Conservation (phyloP, 2,797 vertebrate genomes). For the Scyliorhinus canicula region DNA sequence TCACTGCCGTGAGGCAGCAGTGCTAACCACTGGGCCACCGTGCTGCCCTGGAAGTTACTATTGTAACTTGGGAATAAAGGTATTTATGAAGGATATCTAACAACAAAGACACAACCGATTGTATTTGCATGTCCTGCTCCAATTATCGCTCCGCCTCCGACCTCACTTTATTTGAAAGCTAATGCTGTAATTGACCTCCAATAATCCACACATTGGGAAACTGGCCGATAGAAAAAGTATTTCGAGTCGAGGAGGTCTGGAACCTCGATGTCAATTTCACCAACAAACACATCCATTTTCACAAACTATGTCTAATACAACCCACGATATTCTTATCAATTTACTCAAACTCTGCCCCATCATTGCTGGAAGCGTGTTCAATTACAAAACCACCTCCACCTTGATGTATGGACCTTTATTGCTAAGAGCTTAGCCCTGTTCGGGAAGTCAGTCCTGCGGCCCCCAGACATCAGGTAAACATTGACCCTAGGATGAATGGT, state of each 20-base stretch:
- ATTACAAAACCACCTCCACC: not conserved
- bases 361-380: not conserved
- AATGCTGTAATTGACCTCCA: too few species aligned
- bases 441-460: too few species aligned
- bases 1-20: too few species aligned
- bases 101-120: not conserved
- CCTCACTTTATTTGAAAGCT: not conserved
- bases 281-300: not conserved
- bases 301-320: too few species aligned
- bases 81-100: not conserved
- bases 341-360: not conserved
- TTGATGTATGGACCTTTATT: too few species aligned
- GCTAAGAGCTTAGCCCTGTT: not conserved
- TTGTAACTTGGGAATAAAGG: not conserved
- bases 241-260: not conserved
- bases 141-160: not conserved
- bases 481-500: too few species aligned
- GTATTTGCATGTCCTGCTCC: not conserved
- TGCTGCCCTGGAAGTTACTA: not conserved
- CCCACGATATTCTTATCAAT: not conserved
- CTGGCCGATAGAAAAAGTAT: not conserved
- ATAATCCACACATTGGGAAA: not conserved
- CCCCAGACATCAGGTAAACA: too few species aligned
- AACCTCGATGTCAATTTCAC: not conserved
- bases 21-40: too few species aligned